Base-by-base conservation (phyloP, 2,797 vertebrate species). In the Smutsia temminckii region DNA sequence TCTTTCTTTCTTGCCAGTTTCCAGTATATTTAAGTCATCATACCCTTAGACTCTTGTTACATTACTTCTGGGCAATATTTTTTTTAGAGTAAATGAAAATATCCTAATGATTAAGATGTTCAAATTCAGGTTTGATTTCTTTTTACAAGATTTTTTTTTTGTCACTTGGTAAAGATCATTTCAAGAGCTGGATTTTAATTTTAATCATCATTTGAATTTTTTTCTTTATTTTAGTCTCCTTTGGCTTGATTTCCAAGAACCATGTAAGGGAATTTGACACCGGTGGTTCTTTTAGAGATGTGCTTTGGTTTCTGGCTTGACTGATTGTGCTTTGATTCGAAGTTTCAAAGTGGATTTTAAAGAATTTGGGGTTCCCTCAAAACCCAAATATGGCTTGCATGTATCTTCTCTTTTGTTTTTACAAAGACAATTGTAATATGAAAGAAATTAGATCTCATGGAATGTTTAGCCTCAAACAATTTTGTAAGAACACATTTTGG, bases 371-470 rank as follows among this genome's bases (percentile, higher is more conserved):
- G 29, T 64, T 63, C 32, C 8, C 23, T 69, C 5, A 85, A 75
- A 20, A 27, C 20, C 55, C 57, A 61, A 78, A 27, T 8, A 77
- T 90, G 59, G 11, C 64, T 85, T 90, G 3, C 18, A 42, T 72
- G 37, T 72, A 78, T 74, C 27, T 88, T 86, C 7, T 72, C 10
- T 84, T 80, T 63, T 88, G 16, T 59, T 72, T 95, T 91, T 84
- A 72, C 42, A 91, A 91, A 92, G 37, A 16, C 53, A 49, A 3
- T 94, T 89, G 40, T 81, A 88, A 71, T 85, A 77, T 89, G 63
- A 95, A 72, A 96, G 46, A 96, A 97, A 85, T 37, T 40, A 57
- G 77, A 94, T 92, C 46, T 93, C 46, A 96, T 81, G 66, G 85
- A 96, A 95, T 91, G 92, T 71, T 93, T 83, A 59, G 37, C 46